A percentile compares a stretch with the other conserved stretches of the same genome.
Conservation (phyloP, 1,140 invertebrate species). For the Atta texana region DNA sequence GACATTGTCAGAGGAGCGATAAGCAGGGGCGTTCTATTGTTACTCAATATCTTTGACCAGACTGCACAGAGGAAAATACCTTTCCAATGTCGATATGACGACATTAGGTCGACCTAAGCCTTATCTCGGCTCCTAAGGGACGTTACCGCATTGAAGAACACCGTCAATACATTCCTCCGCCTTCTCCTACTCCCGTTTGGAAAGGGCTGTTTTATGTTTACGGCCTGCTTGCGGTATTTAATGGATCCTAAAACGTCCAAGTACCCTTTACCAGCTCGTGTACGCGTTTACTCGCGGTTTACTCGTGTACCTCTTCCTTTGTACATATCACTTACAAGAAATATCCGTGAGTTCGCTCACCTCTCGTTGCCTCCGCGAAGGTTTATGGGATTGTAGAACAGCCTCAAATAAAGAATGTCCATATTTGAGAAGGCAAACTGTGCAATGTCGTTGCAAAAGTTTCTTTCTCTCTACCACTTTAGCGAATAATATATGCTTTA, state of each 20-base stretch:
- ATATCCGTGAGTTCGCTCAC: conserved; percentile 11
- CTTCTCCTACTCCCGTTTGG: neutral
- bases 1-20: conserved; percentile 37
- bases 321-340: conserved; percentile 54
- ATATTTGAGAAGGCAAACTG: conserved; percentile 20
- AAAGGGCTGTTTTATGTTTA: conserved; percentile 68
- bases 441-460: conserved; percentile 5
- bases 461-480: conserved; percentile 22
- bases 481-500: neutral
- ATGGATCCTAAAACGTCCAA: conserved; percentile 62
- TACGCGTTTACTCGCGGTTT: conserved; percentile 27
- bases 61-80: conserved; percentile 61
- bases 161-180: conserved; percentile 9
- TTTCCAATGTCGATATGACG: conserved; percentile 62
- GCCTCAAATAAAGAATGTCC: conserved; percentile 27
- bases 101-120: conserved; percentile 26
- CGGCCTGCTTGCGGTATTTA: conserved; percentile 71
- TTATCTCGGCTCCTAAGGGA: conserved; percentile 62
- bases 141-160: conserved; percentile 39
- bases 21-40: conserved; percentile 62
- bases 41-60: conserved; percentile 49
- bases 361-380: neutral
- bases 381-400: conserved; percentile 3
- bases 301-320: conserved; percentile 11
- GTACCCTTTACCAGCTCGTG: conserved; percentile 64